These are phyloP conservation scores for Scyliorhinus canicula DNA, from an alignment of 2,797 vertebrate genomes.

Conservation along the genomic window DNA sequence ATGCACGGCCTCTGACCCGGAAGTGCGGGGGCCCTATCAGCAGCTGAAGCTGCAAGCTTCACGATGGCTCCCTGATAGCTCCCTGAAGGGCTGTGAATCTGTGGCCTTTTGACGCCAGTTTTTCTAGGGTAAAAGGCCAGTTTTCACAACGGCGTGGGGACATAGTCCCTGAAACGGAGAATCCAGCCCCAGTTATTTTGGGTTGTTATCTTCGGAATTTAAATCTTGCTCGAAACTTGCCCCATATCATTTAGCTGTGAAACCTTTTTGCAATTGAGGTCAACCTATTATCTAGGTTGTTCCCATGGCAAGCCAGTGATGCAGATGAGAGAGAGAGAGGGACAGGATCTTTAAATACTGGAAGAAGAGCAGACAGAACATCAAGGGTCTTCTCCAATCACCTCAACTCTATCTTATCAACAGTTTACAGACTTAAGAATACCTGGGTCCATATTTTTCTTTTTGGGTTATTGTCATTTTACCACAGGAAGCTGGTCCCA, in stretches of 20 bases:
- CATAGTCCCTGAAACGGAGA: too few species aligned
- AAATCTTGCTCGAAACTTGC: not conserved
- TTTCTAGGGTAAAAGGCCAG: too few species aligned
- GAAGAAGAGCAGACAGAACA: not conserved
- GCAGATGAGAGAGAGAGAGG: not conserved
- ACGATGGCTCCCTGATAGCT: too few species aligned
- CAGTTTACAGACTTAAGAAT: not conserved
- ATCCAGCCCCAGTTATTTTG: too few species aligned
- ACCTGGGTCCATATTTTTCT: not conserved
- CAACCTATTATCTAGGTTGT: conserved; percentile 17
- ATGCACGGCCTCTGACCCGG: too few species aligned
- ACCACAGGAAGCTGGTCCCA: not conserved
- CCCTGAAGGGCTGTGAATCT: too few species aligned
- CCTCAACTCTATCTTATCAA: not conserved
- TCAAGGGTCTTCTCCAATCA: not conserved
- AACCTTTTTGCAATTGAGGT: conserved; percentile 22
- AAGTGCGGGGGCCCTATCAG: too few species aligned
- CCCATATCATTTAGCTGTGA: not conserved
- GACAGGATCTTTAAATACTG: not conserved
- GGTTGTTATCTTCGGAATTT: not conserved
- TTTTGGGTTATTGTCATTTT: not conserved
- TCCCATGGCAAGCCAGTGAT: not conserved
- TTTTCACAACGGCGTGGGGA: too few species aligned
- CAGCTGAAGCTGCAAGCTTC: too few species aligned
- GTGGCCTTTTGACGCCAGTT: too few species aligned